Conservation (phyloP, 2,888 invertebrate genomes). For the Adineta ricciae region DNA sequence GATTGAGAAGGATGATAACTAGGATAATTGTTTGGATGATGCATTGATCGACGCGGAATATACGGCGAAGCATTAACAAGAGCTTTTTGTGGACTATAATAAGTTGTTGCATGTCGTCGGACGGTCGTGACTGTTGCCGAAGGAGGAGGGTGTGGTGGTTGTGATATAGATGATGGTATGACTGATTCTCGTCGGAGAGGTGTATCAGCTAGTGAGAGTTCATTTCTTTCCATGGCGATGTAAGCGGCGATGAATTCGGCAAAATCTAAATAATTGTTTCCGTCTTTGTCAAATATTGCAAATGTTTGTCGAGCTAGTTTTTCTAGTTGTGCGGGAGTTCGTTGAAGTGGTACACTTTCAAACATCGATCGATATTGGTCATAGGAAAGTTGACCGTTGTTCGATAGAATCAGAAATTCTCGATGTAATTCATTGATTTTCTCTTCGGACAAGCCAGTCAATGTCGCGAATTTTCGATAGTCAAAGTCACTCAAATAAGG, state of each 20-base stretch:
- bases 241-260: constrained; percentile 5
- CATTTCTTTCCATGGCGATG: background rate
- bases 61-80: background rate
- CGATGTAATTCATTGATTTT: constrained; percentile 10
- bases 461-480: constrained; percentile 10
- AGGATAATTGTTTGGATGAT: background rate
- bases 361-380: background rate
- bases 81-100: background rate
- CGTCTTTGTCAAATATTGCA: constrained; percentile 5
- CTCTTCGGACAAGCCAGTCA: background rate
- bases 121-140: background rate
- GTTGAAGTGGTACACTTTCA: background rate
- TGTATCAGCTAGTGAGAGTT: background rate
- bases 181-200: background rate
- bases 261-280: constrained; percentile 23
- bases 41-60: background rate
- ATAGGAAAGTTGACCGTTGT: background rate
- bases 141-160: background rate
- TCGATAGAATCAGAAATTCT: constrained; percentile 3
- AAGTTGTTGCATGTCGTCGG: background rate
- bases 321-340: background rate
- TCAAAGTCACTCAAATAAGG: background rate
- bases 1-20: background rate
- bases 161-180: too few species aligned
- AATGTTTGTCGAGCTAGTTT: constrained; percentile 17